A percentile compares a stretch with the other conserved stretches of the same genome.
Conservation (phyloP, 2,888 invertebrate genomes). For the Lordiphosa fenestrarum region DNA sequence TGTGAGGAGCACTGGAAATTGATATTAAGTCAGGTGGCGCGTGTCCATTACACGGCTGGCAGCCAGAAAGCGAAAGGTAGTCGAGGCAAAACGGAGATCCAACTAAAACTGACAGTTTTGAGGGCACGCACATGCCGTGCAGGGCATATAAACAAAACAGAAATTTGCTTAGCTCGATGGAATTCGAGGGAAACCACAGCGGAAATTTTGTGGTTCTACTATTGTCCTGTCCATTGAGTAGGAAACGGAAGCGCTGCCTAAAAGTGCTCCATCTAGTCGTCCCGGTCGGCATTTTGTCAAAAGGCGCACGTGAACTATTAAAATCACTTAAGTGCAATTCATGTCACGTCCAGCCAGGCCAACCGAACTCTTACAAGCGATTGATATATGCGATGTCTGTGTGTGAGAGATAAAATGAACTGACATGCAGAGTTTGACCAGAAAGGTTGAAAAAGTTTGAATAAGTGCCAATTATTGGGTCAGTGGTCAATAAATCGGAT, state of each 20-base stretch:
- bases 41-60: constrained; percentile 72
- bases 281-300: constrained; percentile 66
- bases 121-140: constrained; percentile 17
- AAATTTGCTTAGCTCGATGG: constrained; percentile 51
- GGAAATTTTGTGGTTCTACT: constrained; percentile 12
- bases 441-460: constrained; percentile 38
- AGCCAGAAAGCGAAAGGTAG: constrained; percentile 51
- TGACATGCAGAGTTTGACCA: constrained; percentile 32
- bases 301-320: constrained; percentile 78
- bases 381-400: constrained; percentile 58
- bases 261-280: constrained; percentile 9
- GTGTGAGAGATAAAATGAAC: constrained; percentile 48
- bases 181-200: not conserved
- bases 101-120: constrained; percentile 12
- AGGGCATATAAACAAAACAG: constrained; percentile 51
- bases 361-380: constrained; percentile 61
- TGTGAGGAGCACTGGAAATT: constrained; percentile 47
- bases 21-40: constrained; percentile 75
- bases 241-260: constrained; percentile 21
- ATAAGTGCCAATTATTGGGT: not conserved
- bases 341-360: constrained; percentile 68
- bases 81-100: not conserved
- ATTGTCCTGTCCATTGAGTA: constrained; percentile 4
- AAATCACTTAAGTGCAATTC: constrained; percentile 78
- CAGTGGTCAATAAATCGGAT: too few relatives aligned